Base-by-base conservation (phyloP, 2,888 invertebrate genomes). In the Cordylochernes scorpioides region DNA sequence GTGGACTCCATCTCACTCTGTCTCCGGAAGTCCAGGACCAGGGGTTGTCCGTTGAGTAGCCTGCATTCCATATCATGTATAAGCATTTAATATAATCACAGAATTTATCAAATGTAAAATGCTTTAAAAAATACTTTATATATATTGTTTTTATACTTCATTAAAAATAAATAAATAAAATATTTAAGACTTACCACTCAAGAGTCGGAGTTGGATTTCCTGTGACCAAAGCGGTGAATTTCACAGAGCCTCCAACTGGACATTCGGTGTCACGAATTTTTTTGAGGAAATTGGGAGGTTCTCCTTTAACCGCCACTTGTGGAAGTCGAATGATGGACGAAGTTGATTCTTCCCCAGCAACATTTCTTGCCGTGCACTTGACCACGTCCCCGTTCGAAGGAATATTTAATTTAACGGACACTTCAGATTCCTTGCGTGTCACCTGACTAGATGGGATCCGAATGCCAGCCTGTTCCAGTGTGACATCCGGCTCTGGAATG, bases 151-250 rank as follows among this genome's bases (percentile, higher is more conserved):
- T n/a, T n/a, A n/a, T n/a, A n/a, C n/a, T n/a, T n/a, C n/a, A n/a
- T n/a, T n/a, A n/a, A n/a, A n/a, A n/a, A n/a, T n/a, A n/a, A n/a
- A n/a, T n/a, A n/a, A n/a, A n/a, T n/a, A n/a, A n/a, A n/a, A n/a
- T n/a, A n/a, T n/a, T n/a, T n/a, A n/a, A n/a, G n/a, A 29, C 35
- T 29, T 30, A 78, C 72, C 72, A 73, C 48, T 80, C 77, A 27
- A 72, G 75, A 32, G 72, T 73, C 0, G 82, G 82, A 31, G 78
- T 78, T 0, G 84, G 84, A 34, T 63, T 63, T 32, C 84, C 84
- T 25, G 71, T 68, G 26, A 72, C 70, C 50, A 82, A 82, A 30
- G 82, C 82, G 10, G 80, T 82, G 54, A 84, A 82, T 55, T 77
- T 78, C 30, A 74, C 82, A 24, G 72, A 67, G 71, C 80, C 75